Evolutionary conservation across 1,140 invertebrate genomes (phyloP).

Genomic region (Bacillus rossius): DNA sequence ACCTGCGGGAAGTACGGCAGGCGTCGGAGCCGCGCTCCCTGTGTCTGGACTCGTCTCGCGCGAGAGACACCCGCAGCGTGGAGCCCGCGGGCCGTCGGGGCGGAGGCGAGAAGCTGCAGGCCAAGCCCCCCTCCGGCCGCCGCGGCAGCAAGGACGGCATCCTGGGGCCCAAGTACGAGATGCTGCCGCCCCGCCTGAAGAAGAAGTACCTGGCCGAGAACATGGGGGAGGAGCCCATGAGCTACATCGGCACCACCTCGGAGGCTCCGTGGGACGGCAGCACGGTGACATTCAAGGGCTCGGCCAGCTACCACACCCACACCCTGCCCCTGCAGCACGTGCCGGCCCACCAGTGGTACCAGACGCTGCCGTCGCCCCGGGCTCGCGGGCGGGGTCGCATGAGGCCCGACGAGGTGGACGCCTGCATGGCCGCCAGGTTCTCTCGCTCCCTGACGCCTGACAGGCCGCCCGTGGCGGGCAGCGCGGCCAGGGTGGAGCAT

Average conservation of each 20-base stretch:
- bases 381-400: slow-evolving; percentile 46
- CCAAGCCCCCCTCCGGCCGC: slow-evolving; percentile 50
- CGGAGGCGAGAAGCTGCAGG: slow-evolving; percentile 40
- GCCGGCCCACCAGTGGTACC: slow-evolving; percentile 40
- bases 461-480: slow-evolving; percentile 19
- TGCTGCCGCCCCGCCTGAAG: slow-evolving; percentile 47
- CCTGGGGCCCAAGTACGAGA: slow-evolving; percentile 37
- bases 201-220: slow-evolving; percentile 48
- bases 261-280: slow-evolving; percentile 48
- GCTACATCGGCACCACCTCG: slow-evolving; percentile 28
- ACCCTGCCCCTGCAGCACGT: not conserved
- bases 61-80: slow-evolving; percentile 48
- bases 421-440: slow-evolving; percentile 18
- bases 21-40: slow-evolving; percentile 47
- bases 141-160: slow-evolving; percentile 36
- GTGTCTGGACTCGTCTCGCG: slow-evolving; percentile 39
- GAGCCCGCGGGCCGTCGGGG: slow-evolving; percentile 38
- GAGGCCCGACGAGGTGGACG: slow-evolving; percentile 41
- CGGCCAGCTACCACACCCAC: not conserved
- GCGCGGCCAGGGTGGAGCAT: too few relatives aligned
- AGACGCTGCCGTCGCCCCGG: slow-evolving; percentile 43
- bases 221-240: slow-evolving; percentile 32
- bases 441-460: slow-evolving; percentile 48
- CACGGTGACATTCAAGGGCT: slow-evolving; percentile 43
- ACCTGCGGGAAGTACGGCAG: slow-evolving; percentile 29